These are phyloP conservation scores for Gymnopithys bicolor DNA, from an alignment of 2,797 vertebrate species.

Conservation along the genomic window DNA sequence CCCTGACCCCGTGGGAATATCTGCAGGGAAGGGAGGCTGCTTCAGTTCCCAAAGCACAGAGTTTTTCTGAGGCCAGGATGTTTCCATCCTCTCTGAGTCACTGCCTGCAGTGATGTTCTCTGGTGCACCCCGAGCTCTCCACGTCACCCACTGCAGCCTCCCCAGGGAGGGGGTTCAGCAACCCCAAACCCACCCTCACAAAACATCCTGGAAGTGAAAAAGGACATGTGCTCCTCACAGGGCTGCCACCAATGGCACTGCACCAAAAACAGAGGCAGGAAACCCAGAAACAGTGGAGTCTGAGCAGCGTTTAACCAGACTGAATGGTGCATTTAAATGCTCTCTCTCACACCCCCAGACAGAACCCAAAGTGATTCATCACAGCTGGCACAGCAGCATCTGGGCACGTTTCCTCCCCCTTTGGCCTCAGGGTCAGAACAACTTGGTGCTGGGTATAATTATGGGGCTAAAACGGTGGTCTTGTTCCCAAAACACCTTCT, in stretches of 20 bases:
- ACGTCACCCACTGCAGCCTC: neutral
- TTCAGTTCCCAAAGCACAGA: neutral
- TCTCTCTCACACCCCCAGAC: neutral
- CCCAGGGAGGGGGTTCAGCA: neutral
- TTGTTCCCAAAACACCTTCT: neutral
- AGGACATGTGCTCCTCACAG: neutral
- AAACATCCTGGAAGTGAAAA: neutral
- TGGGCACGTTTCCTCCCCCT: neutral
- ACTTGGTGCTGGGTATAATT: neutral
- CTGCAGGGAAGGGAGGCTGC: accelerated
- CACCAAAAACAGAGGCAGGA: neutral
- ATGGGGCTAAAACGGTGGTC: neutral
- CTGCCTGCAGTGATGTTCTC: neutral
- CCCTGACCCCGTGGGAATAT: neutral
- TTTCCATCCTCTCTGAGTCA: conserved; percentile 13
- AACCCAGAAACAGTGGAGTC: neutral
- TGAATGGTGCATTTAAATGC: neutral
- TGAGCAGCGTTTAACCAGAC: neutral
- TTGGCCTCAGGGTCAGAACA: neutral
- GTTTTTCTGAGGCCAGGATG: neutral
- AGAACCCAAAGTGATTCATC: neutral
- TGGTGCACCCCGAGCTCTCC: neutral
- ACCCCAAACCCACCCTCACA: neutral
- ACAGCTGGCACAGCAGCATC: neutral
- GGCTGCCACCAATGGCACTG: neutral